A percentile compares a stretch with the other conserved stretches of the same genome.
Evolutionary conservation across 2,797 vertebrate species (phyloP).

Genomic region (Sternarchorhynchus goeldii): DNA sequence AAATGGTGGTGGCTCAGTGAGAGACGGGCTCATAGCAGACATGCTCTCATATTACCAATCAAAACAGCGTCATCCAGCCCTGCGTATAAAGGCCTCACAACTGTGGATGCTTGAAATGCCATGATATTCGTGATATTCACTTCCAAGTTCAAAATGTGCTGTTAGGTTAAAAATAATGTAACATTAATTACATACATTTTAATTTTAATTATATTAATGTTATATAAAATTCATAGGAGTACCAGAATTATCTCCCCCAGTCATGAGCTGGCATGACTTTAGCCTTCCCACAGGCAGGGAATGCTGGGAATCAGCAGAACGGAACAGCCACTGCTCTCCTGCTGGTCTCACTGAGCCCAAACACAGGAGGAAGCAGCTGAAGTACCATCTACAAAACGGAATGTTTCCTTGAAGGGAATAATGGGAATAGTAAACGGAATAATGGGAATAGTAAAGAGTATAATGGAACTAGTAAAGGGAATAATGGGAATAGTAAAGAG

Average conservation of each 20-base stretch:
- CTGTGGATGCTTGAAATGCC: background rate
- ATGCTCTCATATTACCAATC: constrained; percentile 1
- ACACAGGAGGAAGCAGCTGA: background rate
- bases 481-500: too few relatives aligned
- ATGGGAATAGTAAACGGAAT: too few relatives aligned
- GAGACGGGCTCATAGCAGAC: background rate
- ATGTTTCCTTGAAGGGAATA: background rate
- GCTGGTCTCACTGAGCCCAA: background rate
- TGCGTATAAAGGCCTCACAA: background rate
- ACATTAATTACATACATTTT: too few relatives aligned
- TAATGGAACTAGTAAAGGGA: too few relatives aligned
- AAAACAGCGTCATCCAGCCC: background rate
- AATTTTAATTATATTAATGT: too few relatives aligned
- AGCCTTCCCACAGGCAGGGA: too few relatives aligned
- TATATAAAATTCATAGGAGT: background rate
- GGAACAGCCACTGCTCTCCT: background rate
- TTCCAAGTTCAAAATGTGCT: too few relatives aligned
- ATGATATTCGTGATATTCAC: too few relatives aligned
- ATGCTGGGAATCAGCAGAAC: too few relatives aligned
- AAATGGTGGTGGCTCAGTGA: background rate
- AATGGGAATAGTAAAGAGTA: too few relatives aligned
- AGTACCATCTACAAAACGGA: background rate
- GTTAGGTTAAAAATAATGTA: too few relatives aligned
- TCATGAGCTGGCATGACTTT: background rate
- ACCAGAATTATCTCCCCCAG: background rate